Evolutionary conservation across 2,113 vertebrate genomes (phyloP), one percentile per base, ranked within the genome.

Genomic region (Progne subis): DNA sequence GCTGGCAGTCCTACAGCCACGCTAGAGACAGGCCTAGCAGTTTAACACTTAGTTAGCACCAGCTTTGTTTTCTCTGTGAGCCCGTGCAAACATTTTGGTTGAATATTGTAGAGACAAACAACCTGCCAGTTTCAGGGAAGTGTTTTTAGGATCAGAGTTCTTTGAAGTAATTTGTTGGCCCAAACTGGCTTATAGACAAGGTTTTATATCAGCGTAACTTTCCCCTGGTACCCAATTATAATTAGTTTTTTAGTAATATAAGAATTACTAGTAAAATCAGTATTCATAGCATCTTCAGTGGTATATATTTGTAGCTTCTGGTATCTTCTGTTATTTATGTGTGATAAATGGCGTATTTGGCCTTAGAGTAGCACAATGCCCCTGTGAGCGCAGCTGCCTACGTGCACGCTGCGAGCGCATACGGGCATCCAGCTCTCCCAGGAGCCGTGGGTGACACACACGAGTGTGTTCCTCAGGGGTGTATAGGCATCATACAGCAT

Each of bases 351-450:
- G 46, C 39, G 20, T 32, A 1, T 84, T 95, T 93, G 79, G 24
- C 75, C 20, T 49, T 64, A 25, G 8, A 76, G 47, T 2, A 91
- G 60, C 37, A 37, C 25, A 19, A 1, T 12, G 63, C 19, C 71
- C n/a, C 86, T 57, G 55, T 46, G 47, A n/a, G 52, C 61, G 18
- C 14, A 55, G 68, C 46, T 57, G 43, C 52, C 63, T 56, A 23
- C 82, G 39, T 16, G 15, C 4, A 1, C 0, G 0, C 56, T 24
- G 6, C 0, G 14, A 32, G 2, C 5, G 1, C 20, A 18, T 1
- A 32, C 52, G 53, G 31, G 69, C 75, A 94, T 70, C 81, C 91
- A 80, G 82, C 91, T 87, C 60, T 70, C 39, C 25, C 56, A 28
- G 13, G 65, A 57, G 84, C 5, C 43, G 1, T 4, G 47, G 47